Evolutionary conservation across 2,113 vertebrate species (phyloP).

Genomic region (Bujurquina vittata): DNA sequence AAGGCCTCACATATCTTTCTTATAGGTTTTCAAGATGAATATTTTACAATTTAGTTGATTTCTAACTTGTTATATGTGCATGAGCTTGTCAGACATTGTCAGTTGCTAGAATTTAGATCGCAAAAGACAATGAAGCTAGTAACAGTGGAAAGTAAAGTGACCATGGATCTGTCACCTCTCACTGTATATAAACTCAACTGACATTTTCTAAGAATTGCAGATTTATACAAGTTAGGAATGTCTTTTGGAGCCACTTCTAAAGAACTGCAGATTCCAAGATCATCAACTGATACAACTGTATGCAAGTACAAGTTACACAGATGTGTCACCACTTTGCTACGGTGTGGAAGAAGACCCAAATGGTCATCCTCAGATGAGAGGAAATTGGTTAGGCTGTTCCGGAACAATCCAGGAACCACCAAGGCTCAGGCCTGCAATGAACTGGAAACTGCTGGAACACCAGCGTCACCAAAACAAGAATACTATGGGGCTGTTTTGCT

Average conservation of each 20-base stretch:
- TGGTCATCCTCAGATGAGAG: too few species aligned
- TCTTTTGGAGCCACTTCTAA: too few species aligned
- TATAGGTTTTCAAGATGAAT: not conserved
- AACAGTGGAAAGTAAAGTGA: not conserved
- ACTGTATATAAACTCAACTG: not conserved
- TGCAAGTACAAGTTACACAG: too few species aligned
- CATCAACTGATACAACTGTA: too few species aligned
- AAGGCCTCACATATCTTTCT: not conserved
- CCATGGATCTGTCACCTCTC: not conserved
- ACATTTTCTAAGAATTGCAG: not conserved
- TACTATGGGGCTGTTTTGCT: not conserved
- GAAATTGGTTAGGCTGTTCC: too few species aligned
- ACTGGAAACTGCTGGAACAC: not conserved
- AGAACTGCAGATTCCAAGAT: too few species aligned
- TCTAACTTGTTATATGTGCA: not conserved
- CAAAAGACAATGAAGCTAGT: not conserved
- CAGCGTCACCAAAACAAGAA: not conserved
- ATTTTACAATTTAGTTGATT: not conserved
- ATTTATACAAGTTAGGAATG: too few species aligned
- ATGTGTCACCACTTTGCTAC: too few species aligned
- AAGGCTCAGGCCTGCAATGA: not conserved
- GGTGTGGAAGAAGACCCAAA: too few species aligned
- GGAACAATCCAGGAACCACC: too few species aligned
- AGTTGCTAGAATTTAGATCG: not conserved
- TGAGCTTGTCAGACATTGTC: not conserved